Base-by-base conservation (phyloP, 2,888 invertebrate species). In the Orgyia antiqua region DNA sequence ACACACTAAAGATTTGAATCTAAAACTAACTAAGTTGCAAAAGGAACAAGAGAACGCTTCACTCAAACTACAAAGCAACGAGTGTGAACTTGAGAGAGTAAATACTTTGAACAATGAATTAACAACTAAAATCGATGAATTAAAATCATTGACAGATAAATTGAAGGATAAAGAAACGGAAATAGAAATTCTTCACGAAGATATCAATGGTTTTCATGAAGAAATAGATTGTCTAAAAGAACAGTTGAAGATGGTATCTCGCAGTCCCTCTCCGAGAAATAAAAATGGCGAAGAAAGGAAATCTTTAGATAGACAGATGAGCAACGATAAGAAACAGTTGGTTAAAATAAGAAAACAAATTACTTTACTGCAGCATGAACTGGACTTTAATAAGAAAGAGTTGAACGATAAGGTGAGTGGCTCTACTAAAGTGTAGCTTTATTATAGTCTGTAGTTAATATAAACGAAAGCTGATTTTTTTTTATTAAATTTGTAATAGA, bases 261-360 rank as follows among this genome's bases (percentile, higher is more conserved):
- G 84, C 1, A 87, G 87, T 32, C 89, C 90, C 9, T 90, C 92
- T 55, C 89, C 88, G 8, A 87, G 88, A 32, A 88, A 80, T 30
- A 89, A 88, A 44, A 82, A 71, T 34, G 68, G 88, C 8, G 90
- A 90, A 13, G 78, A 83, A 3, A 87, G 84, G 47, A 84, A 75
- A 1, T 83, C 88, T 7, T 33, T 57, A 1, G 74, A 74, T 39
- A 51, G 77, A 43, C 88, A 87, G 33, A 88, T 89, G 25, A 84
- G 74, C 13, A 88, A 78, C 4, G 90, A 90, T 42, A 83, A 89
- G 35, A 84, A 88, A 13, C 90, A 91, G 42, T 51, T 91, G 5
- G 84, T 84, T 1, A 88, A 84, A 52, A 89, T 84, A 11, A 68
- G 74, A 45, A 77, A 78, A 53, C 84, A 72, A 65, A 80, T 67